These are phyloP conservation scores for Caerostris darwini DNA, from an alignment of 1,140 invertebrate species.

Conservation along the genomic window DNA sequence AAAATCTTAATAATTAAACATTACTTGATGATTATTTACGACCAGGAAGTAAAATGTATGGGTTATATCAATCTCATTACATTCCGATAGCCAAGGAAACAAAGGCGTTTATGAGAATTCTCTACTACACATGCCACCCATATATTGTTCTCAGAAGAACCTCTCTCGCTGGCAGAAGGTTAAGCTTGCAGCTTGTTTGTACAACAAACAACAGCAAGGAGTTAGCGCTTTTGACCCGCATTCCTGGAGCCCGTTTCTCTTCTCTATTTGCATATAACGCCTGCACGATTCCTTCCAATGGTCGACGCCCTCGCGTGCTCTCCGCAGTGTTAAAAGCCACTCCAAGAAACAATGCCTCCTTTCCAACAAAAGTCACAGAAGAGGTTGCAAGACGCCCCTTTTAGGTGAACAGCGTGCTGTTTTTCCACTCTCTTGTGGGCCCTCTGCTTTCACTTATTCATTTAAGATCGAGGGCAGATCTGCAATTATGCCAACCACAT, in stretches of 20 bases:
- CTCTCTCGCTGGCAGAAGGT: neutral
- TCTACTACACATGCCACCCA: neutral
- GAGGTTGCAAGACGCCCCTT: slow-evolving; percentile 10
- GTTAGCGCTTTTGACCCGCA: slow-evolving; percentile 19
- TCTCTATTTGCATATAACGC: slow-evolving; percentile 20
- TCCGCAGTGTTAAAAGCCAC: slow-evolving; percentile 3
- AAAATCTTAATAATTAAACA: too few relatives aligned
- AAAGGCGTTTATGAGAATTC: neutral
- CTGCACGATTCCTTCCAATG: neutral
- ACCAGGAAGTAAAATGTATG: neutral
- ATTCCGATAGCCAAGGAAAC: neutral
- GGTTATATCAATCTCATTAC: neutral
- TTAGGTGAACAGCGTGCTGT: neutral
- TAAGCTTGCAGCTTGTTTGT: slow-evolving; percentile 8
- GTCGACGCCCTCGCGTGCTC: slow-evolving; percentile 20
- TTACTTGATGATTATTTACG: neutral
- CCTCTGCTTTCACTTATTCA: neutral
- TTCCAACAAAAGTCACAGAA: neutral
- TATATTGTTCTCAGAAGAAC: neutral
- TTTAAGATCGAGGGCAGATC: slow-evolving; percentile 15
- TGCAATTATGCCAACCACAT: neutral
- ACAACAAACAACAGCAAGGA: neutral
- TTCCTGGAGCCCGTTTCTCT: neutral
- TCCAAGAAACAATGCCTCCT: neutral
- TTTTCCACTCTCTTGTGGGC: neutral